Percentiles rank a stretch among this genome's conserved stretches.
Evolutionary conservation across 2,888 invertebrate species (phyloP).

Genomic region (Lasioglossum pauxillum): DNA sequence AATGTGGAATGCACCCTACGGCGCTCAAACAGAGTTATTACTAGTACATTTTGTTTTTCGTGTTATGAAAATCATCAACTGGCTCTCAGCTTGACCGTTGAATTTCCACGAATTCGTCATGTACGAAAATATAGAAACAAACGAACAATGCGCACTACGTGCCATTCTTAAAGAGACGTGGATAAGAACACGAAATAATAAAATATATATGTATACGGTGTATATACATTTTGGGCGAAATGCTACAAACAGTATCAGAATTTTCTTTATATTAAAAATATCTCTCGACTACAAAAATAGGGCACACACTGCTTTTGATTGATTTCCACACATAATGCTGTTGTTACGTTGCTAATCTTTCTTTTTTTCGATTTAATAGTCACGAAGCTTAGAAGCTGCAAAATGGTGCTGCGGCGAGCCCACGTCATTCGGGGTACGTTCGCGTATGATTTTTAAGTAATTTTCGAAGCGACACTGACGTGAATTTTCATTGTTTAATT

Average conservation of each 20-base stretch:
- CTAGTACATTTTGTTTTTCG: not conserved
- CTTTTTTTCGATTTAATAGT: conserved; percentile 35
- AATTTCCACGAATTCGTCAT: conserved; percentile 15
- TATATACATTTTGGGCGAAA: conserved; percentile 37
- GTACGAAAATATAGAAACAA: conserved; percentile 44
- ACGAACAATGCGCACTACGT: conserved; percentile 40
- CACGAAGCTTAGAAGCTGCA: conserved; percentile 29
- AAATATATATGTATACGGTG: conserved; percentile 37
- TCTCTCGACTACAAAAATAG: conserved; percentile 67
- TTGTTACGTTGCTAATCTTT: conserved; percentile 44
- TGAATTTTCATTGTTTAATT: conserved; percentile 1
- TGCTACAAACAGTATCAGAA: conserved; percentile 55
- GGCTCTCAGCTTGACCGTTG: not conserved
- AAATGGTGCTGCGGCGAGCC: conserved; percentile 8
- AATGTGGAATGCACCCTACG: conserved; percentile 4
- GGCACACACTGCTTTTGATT: conserved; percentile 57
- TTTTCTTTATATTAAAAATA: conserved; percentile 67
- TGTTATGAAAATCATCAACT: conserved; percentile 9
- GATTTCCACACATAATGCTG: conserved; percentile 54
- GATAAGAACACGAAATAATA: conserved; percentile 59
- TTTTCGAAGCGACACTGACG: not conserved
- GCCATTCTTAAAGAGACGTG: conserved; percentile 33
- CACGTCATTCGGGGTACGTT: not conserved
- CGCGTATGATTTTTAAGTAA: conserved; percentile 2
- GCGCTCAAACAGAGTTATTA: conserved; percentile 13